Evolutionary conservation across 1,140 invertebrate species (phyloP).

Genomic region (Saccostrea glomerata): DNA sequence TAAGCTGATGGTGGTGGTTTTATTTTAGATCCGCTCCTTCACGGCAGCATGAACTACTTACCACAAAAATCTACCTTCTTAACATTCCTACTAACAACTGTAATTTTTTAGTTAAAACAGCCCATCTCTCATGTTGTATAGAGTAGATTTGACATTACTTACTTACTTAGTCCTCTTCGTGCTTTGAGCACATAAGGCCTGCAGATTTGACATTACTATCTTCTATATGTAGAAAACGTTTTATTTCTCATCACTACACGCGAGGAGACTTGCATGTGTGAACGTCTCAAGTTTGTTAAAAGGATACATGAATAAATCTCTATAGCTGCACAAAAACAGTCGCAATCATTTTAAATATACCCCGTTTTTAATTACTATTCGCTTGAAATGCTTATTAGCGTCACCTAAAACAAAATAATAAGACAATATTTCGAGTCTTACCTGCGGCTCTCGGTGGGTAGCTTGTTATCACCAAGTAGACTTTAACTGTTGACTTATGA

Average conservation of each 20-base stretch:
- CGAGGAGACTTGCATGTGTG: neutral
- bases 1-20: conserved; percentile 14
- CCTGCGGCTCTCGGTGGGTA: neutral
- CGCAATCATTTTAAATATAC: neutral
- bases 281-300: neutral
- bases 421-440: neutral
- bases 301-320: neutral
- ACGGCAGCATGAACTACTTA: neutral
- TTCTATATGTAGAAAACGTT: neutral
- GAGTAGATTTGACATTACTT: neutral
- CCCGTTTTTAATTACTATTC: neutral
- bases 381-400: too few species aligned
- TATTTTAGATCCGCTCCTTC: neutral
- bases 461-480: neutral
- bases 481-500: conserved; percentile 26
- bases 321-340: neutral
- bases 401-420: too few species aligned
- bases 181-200: too few species aligned
- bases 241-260: neutral
- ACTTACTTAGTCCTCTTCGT: too few species aligned
- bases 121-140: neutral
- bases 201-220: neutral
- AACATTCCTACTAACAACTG: conserved; percentile 15
- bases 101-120: neutral
- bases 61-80: neutral